Base-by-base conservation (phyloP, 2,797 vertebrate species). In the Pipistrellus pipistrellus region DNA sequence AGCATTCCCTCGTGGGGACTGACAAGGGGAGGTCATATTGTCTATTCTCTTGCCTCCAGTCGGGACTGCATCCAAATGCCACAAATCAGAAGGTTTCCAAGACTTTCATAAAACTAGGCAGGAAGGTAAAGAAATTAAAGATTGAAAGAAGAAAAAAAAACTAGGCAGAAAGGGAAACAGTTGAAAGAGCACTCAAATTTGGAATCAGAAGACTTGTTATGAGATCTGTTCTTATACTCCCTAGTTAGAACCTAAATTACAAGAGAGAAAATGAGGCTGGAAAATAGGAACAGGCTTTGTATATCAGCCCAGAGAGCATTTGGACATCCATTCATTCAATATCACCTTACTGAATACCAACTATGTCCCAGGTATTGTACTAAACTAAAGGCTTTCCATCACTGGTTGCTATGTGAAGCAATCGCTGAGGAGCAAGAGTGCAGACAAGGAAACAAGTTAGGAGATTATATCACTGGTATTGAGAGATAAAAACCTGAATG, bases 201-300 rank as follows among this genome's bases (percentile, higher is more conserved):
- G 64, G 51, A 94, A 89, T 86, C 93, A 95, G 87, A 96, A 92
- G 44, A 83, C 59, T 71, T 57, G 48, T 73, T 78, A n/a, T 27
- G 48, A 95, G 85, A 93, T 38, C 4, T 81, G 46, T 38, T 85
- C 51, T 92, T 81, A 8, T 4, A 92, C 68, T 94, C 41, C 53
- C 59, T 91, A 82, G 75, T 69, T 84, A 94, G 72, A 82, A 77
- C 72, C 30, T 90, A 94, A 81, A 91, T 72, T 88, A 68, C 71
- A 88, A 82, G 32, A 51, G 8, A 89, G 17, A 10, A 75, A 41
- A 71, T 72, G 72, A 86, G 44, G 51, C 48, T 57, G 44, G 41
- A 87, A 91, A 95, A 83, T 48, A 88, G 15, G 35, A 91, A 86
- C 21, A 77, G 55, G 27, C 44, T 94, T 95, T 76, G n/a, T 78